Evolutionary conservation across 2,797 vertebrate genomes (phyloP).

Genomic region (Botia almorhae): DNA sequence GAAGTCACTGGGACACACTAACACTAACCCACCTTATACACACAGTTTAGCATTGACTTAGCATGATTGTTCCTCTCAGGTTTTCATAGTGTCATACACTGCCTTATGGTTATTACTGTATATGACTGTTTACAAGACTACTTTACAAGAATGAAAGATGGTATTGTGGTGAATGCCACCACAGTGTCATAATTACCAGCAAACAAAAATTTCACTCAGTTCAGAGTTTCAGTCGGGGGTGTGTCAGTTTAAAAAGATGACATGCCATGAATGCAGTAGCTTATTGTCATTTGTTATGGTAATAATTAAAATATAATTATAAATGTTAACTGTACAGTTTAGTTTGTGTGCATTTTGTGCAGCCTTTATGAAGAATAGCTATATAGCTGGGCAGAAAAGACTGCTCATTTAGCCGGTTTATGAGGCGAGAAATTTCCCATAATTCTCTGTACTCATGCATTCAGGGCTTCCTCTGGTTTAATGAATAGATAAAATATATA

Average conservation of each 20-base stretch:
- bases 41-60: not conserved
- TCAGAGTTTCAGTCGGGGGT: too few species aligned
- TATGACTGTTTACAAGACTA: not conserved
- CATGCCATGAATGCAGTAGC: not conserved
- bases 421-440: not conserved
- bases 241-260: not conserved
- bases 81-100: not conserved
- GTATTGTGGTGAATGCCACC: not conserved
- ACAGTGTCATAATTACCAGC: not conserved
- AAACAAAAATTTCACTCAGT: too few species aligned
- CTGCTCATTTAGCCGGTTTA: not conserved
- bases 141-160: not conserved
- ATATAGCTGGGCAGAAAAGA: not conserved
- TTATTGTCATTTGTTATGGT: not conserved
- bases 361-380: not conserved
- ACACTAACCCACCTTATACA: constrained; percentile 23
- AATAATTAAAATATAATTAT: not conserved
- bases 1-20: constrained; percentile 62
- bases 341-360: not conserved
- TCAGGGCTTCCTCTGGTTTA: not conserved
- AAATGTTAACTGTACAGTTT: not conserved
- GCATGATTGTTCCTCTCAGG: not conserved
- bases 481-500: not conserved
- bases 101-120: not conserved
- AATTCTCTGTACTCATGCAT: not conserved